These are phyloP conservation scores for Chamaea fasciata DNA, from an alignment of 2,113 vertebrate species.

Conservation along the genomic window DNA sequence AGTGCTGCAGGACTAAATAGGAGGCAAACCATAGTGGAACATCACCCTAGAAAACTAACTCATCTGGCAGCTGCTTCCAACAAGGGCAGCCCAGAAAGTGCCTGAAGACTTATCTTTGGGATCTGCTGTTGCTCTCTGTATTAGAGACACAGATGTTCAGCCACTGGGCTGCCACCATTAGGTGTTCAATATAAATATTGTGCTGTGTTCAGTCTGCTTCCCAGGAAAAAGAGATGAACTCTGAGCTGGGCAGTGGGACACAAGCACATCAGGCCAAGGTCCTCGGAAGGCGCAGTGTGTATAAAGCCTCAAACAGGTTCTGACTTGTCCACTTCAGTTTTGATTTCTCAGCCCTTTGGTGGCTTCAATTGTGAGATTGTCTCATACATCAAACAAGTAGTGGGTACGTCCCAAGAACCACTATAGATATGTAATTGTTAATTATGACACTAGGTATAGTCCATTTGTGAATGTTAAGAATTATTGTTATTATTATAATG, in stretches of 20 bases:
- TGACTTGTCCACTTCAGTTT: neutral
- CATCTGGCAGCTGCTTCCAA: neutral
- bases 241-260: neutral
- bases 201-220: neutral
- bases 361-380: neutral
- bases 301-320: neutral
- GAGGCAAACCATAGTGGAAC: neutral
- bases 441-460: neutral
- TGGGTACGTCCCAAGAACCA: neutral
- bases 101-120: neutral
- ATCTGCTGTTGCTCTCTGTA: neutral
- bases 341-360: neutral
- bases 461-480: neutral
- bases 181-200: neutral
- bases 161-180: neutral
- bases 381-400: neutral
- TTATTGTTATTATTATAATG: neutral
- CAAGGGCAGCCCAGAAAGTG: neutral
- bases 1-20: neutral
- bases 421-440: neutral
- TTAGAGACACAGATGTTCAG: neutral
- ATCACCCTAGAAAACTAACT: neutral
- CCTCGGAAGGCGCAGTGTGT: neutral
- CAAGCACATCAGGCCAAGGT: neutral
- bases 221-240: neutral